Base-by-base conservation (phyloP, 2,888 invertebrate genomes). In the Brachycybe producta region DNA sequence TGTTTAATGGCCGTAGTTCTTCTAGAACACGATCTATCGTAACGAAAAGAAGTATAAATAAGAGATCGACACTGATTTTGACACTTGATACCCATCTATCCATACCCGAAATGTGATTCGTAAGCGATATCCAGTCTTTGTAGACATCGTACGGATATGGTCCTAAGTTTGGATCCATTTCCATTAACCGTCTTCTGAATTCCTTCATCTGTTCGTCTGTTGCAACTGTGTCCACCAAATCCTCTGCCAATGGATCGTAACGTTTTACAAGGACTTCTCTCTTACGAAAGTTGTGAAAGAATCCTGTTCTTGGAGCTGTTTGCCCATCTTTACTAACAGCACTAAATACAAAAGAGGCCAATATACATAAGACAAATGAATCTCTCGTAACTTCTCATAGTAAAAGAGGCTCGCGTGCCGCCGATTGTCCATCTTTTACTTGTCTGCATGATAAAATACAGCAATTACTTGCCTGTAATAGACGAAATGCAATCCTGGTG, bases 401-500 rank as follows among this genome's bases (percentile, higher is more conserved):
- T n/a, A n/a, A n/a, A n/a, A n/a, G n/a, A n/a, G n/a, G n/a, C n/a
- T n/a, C n/a, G n/a, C n/a, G n/a, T n/a, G n/a, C n/a, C n/a, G n/a
- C n/a, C n/a, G 43, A 13, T 38, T 11, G 7, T 13, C 38, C 7
- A 15, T 15, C 15, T 11, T 11, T 15, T 38, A 15, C 17, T 13
- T 13, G 11, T 38, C 17, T 8, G 7, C 7, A 38, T 38, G 15
- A 38, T 13, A 38, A 1, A 11, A n/a, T 28, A 41, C 17, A 19
- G 24, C 41, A 19, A 7, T 41, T 8, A 75, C 72, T 56, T 75
- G 78, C 72, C 84, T 84, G 65, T 84, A 92, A 71, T 90, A 90
- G 15, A 98, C 73, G 63, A 84, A 94, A 68, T 98, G 97, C 48
- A 92, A 70, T 5, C 97, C 97, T 1, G 92, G 88, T 0, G 97